Evolutionary conservation across 2,888 invertebrate genomes (phyloP), one percentile per base, ranked within the genome.

Genomic region (Melanostoma scalare): DNA sequence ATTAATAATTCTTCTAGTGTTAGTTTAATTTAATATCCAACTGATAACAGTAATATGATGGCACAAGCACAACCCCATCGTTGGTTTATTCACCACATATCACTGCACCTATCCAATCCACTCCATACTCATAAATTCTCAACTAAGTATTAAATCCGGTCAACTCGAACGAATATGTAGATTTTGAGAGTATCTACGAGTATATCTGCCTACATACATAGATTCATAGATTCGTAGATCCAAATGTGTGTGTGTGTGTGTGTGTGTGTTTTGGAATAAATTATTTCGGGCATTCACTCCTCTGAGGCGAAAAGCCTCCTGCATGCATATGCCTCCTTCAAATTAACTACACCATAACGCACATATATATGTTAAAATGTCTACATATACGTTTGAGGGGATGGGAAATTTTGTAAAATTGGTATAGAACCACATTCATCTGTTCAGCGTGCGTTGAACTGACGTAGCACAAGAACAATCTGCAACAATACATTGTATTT

Each of bases 71-170:
- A 20, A 20, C 20, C 20, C 20, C 20, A 20, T 20, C 20, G 20
- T 20, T 20, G 20, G 20, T 20, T 20, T 20, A 20, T 20, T 20
- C 20, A 20, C 20, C 20, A 20, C 20, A 10, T 42, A 30, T 56
- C 52, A 30, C 40, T n/a, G 40, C 55, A 6, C 40, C 52, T 55
- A 40, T 53, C 44, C n/a, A 6, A 6, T 4, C 6, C 33, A 61
- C 44, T 38, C 50, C 10, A 50, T 9, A 53, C 58, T 79, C 76
- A 76, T 81, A 71, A 75, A 84, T 79, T 74, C 69, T 60, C 48
- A 79, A 71, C 69, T 55, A 52, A 71, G 74, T 84, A 84, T 79
- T 80, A 85, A 85, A 85, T 75, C 85, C 80, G 80, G 85, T 80
- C 85, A 85, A 72, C 85, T 85, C 75, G 56, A 80, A 80, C 68